These are phyloP conservation scores for Anser brachyrhynchus DNA, from an alignment of 2,113 vertebrate genomes.

Conservation along the genomic window DNA sequence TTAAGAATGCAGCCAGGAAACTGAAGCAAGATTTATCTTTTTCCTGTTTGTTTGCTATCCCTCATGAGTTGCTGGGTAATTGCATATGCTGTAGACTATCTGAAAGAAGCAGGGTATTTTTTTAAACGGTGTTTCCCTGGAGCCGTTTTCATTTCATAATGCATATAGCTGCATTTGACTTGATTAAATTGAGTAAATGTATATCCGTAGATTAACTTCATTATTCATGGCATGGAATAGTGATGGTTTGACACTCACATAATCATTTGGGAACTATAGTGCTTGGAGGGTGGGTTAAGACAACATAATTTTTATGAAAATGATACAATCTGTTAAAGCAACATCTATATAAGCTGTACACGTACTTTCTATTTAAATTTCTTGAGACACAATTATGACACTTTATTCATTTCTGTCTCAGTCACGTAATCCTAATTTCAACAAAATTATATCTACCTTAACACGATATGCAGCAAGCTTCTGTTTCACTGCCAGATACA, in stretches of 20 bases:
- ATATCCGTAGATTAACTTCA: background rate
- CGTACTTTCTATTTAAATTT: background rate
- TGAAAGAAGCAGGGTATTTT: background rate
- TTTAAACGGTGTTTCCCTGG: background rate
- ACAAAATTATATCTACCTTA: background rate
- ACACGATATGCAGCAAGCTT: background rate
- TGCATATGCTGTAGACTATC: background rate
- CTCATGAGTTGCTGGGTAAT: background rate
- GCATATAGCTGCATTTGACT: background rate
- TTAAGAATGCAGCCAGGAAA: background rate
- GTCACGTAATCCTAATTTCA: background rate
- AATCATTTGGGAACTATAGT: background rate
- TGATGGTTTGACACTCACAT: background rate
- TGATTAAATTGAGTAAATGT: slow-evolving; percentile 18
- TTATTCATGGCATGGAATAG: background rate
- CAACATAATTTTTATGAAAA: background rate
- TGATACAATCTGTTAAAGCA: background rate
- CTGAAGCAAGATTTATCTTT: slow-evolving; percentile 17
- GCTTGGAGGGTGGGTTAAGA: background rate
- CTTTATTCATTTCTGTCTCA: background rate
- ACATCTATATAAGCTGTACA: background rate
- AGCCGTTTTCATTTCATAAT: background rate
- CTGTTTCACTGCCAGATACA: background rate
- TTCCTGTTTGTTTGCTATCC: slow-evolving; percentile 8
- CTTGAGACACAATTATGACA: background rate